Percentiles rank a stretch among this genome's conserved stretches.
These are phyloP conservation scores for Buteo buteo DNA, from an alignment of 2,113 vertebrate genomes.

Conservation along the genomic window DNA sequence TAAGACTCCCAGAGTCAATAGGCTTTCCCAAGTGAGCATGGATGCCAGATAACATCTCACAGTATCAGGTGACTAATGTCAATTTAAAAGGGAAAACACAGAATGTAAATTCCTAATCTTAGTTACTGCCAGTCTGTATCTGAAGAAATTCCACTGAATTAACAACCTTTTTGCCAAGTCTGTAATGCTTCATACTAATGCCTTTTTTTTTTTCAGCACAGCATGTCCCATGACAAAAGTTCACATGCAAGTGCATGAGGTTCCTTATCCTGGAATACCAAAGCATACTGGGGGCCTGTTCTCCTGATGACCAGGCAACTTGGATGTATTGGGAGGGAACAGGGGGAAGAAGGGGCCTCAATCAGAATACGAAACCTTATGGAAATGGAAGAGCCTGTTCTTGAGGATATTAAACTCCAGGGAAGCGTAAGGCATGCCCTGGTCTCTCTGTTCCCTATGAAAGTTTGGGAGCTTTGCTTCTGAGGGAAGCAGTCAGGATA, in stretches of 20 bases:
- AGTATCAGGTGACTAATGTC: not conserved
- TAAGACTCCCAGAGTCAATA: not conserved
- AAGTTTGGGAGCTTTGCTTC: not conserved
- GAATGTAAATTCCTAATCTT: constrained; percentile 17
- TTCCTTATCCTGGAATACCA: not conserved
- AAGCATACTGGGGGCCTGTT: not conserved
- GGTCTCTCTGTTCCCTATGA: not conserved
- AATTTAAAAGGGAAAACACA: constrained; percentile 20
- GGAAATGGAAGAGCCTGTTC: not conserved
- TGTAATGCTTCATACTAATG: not conserved
- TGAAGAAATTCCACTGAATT: not conserved
- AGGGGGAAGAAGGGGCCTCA: not conserved
- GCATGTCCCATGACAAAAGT: not conserved
- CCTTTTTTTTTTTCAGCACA: not conserved
- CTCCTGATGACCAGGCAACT: not conserved
- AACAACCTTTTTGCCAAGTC: not conserved
- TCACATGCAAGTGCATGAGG: not conserved
- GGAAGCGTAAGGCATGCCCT: not conserved
- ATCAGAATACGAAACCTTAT: not conserved
- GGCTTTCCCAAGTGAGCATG: not conserved
- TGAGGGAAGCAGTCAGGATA: not conserved
- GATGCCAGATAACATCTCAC: not conserved
- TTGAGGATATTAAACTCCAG: not conserved
- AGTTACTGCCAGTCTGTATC: not conserved
- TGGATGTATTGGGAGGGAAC: not conserved